A percentile compares a stretch with the other conserved stretches of the same genome.
Evolutionary conservation across 2,888 invertebrate species (phyloP).

Genomic region (Pelosia muscerda): DNA sequence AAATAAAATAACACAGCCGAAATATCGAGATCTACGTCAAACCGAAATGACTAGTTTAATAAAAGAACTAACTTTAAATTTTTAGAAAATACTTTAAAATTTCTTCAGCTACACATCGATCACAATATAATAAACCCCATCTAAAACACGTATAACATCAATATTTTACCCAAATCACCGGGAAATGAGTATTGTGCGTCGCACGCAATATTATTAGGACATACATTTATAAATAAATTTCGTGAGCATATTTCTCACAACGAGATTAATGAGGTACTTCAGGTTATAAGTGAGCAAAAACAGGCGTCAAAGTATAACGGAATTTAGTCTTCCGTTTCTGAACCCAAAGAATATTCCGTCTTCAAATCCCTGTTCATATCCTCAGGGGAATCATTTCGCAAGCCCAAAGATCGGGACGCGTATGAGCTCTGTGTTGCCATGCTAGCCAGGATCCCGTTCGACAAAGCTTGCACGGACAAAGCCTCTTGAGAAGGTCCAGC

Average conservation of each 20-base stretch:
- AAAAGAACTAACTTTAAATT: constrained; percentile 39
- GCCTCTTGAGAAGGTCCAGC: constrained; percentile 82
- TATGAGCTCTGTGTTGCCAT: constrained; percentile 76
- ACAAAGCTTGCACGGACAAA: constrained; percentile 79
- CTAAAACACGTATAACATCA: constrained; percentile 59
- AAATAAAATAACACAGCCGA: constrained; percentile 78
- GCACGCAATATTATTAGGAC: constrained; percentile 36
- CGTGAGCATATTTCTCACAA: constrained; percentile 49
- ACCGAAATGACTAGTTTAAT: constrained; percentile 63
- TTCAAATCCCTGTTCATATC: constrained; percentile 76
- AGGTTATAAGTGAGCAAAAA: constrained; percentile 53
- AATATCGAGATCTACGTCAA: constrained; percentile 74
- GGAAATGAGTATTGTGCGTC: constrained; percentile 40
- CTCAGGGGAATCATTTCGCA: constrained; percentile 76
- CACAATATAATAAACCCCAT: constrained; percentile 56
- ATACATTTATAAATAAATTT: constrained; percentile 20
- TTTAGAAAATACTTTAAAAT: constrained; percentile 29
- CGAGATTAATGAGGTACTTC: constrained; percentile 58
- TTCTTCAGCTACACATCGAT: constrained; percentile 56
- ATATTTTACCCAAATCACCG: constrained; percentile 38
- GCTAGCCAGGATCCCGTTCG: constrained; percentile 80
- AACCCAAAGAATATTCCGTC: constrained; percentile 75
- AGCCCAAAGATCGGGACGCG: constrained; percentile 67
- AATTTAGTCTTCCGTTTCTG: constrained; percentile 76
- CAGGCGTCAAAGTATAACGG: constrained; percentile 24